Evolutionary conservation across 1,140 invertebrate species (phyloP), one percentile per base, ranked within the genome.

Genomic region (Heliconius hewitsoni): DNA sequence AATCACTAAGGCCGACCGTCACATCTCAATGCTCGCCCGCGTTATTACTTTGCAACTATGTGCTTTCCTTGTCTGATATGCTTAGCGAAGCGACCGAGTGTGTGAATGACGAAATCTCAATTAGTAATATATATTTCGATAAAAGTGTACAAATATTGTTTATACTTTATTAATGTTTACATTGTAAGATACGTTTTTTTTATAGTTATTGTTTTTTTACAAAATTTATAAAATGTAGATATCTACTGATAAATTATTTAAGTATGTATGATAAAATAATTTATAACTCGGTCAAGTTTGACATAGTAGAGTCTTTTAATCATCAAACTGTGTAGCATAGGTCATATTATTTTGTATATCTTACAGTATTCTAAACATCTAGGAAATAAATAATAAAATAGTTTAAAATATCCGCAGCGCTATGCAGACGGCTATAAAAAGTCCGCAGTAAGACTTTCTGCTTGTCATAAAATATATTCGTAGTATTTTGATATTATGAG

Each of bases 1-100:
- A 66, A 30, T 66, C 60, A 66, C 60, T 27, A 72, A 5, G 55
- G 0, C 79, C 79, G 81, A 77, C 81, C 81, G 81, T 71, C 81
- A 74, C 78, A 72, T 71, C 70, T 75, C 71, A 75, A 39, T 77
- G 81, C 78, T 77, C 84, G 78, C 77, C 82, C 81, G 71, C 79
- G 81, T 83, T 83, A 82, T 76, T 83, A 84, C 85, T 85, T 85
- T 80, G 78, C 81, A 85, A 86, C 82, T 82, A 81, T 66, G 76
- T 60, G 52, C 66, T 73, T 82, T 81, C 81, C 79, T 82, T 74
- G 77, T 74, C 75, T 78, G 75, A 81, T 74, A 79, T 77, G 73
- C 13, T 73, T 79, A 71, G 50, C 19, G 74, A 73, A 75, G 30
- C 46, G 18, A 73, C 34, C 16, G 50, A 77, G 71, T 73, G 42